Evolutionary conservation across 2,888 invertebrate genomes (phyloP).

Genomic region (Coenonympha glycerion): DNA sequence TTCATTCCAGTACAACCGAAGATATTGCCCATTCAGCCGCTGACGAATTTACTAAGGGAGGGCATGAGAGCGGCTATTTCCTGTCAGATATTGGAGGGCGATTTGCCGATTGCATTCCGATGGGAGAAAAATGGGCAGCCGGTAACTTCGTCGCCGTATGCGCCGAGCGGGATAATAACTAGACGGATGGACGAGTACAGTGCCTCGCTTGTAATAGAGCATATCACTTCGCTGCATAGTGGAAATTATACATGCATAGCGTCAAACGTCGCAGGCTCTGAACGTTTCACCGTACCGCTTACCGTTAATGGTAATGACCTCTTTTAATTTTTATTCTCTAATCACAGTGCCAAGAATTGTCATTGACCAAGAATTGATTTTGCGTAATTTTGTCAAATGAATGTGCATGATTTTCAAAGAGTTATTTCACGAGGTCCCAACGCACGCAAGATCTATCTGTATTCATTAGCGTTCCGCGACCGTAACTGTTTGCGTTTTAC

Average conservation of each 20-base stretch:
- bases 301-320: conserved; percentile 83
- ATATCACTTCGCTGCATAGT: conserved; percentile 88
- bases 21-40: conserved; percentile 87
- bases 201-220: conserved; percentile 88
- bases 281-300: conserved; percentile 84
- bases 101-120: conserved; percentile 91
- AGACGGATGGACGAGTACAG: conserved; percentile 88
- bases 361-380: no score
- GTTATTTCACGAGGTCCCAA: no score
- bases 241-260: conserved; percentile 95
- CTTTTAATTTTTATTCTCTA: not conserved
- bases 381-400: no score
- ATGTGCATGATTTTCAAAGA: no score
- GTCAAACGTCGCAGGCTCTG: conserved; percentile 89
- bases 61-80: conserved; percentile 93
- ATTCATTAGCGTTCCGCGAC: no score
- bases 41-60: conserved; percentile 86
- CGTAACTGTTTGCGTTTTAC: no score
- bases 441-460: no score
- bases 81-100: conserved; percentile 93
- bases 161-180: conserved; percentile 65
- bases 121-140: conserved; percentile 93
- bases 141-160: conserved; percentile 79
- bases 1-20: conserved; percentile 83
- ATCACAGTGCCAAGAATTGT: no score